Percentiles rank a stretch among this genome's conserved stretches.
Evolutionary conservation across 1,140 invertebrate species (phyloP).

Genomic region (Drosophila hydei): DNA sequence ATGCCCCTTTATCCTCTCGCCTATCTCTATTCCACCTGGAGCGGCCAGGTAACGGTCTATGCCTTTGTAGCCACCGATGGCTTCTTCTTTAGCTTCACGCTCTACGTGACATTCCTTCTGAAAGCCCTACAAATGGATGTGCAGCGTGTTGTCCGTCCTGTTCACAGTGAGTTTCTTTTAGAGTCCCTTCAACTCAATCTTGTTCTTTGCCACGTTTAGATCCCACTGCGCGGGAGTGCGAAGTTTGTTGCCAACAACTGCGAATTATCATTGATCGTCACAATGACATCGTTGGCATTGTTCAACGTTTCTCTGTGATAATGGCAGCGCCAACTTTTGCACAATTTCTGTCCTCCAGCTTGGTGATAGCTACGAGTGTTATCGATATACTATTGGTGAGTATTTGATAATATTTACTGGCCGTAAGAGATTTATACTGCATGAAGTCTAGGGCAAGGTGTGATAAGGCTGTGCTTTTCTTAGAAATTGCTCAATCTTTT

Average conservation of each 20-base stretch:
- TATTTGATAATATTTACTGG: background rate
- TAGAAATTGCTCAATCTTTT: background rate
- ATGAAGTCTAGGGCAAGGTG: background rate
- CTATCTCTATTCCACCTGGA: conserved; percentile 63
- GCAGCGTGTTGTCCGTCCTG: conserved; percentile 9
- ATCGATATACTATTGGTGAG: conserved; percentile 65
- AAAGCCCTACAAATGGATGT: conserved; percentile 45
- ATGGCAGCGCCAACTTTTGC: conserved; percentile 62
- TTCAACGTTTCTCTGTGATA: conserved; percentile 48
- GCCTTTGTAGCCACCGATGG: conserved; percentile 64
- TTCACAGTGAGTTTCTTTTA: conserved; percentile 16
- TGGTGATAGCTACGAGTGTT: conserved; percentile 66
- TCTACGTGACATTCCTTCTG: conserved; percentile 55
- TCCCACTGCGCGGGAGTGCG: conserved; percentile 18
- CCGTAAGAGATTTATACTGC: background rate
- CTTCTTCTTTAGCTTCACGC: conserved; percentile 66
- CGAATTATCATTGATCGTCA: conserved; percentile 55
- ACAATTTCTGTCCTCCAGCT: conserved; percentile 59
- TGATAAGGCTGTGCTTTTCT: too few relatives aligned
- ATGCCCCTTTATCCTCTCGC: conserved; percentile 57
- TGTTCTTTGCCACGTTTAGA: conserved; percentile 9
- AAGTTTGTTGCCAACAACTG: conserved; percentile 44
- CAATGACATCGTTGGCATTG: conserved; percentile 59
- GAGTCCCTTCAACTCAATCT: background rate
- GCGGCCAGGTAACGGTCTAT: conserved; percentile 64